Conservation (phyloP, 1,140 invertebrate species). For the Zaprionus tsacasi region DNA sequence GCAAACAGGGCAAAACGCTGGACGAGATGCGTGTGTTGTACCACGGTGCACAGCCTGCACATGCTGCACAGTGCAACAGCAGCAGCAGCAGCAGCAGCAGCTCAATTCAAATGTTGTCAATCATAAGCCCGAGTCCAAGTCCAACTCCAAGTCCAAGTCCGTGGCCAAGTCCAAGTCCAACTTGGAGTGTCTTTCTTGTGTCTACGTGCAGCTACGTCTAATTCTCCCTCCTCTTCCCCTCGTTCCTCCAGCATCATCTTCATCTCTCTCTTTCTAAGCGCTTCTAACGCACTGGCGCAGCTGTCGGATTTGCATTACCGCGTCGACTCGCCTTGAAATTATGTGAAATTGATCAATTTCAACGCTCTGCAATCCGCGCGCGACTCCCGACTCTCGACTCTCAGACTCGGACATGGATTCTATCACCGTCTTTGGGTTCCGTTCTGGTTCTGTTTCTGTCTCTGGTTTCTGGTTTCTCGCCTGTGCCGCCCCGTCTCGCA, state of each 20-base stretch:
- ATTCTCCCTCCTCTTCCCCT: background rate
- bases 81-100: slow-evolving; percentile 3
- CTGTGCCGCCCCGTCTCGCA: slow-evolving; percentile 5
- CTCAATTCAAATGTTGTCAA: slow-evolving; percentile 76
- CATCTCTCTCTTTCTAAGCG: slow-evolving; percentile 49
- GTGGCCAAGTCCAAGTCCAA: background rate
- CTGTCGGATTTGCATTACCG: slow-evolving; percentile 82
- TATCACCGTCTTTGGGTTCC: background rate
- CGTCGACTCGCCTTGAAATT: slow-evolving; percentile 80
- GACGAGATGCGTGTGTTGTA: slow-evolving; percentile 24
- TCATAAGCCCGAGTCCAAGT: slow-evolving; percentile 56
- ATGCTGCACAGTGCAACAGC: background rate
- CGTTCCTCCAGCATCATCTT: slow-evolving; percentile 10
- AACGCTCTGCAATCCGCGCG: slow-evolving; percentile 55
- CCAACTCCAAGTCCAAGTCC: background rate
- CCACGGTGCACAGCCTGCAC: slow-evolving; percentile 8
- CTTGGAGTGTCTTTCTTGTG: background rate
- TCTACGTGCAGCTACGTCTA: slow-evolving; percentile 3
- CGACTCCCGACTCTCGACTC: background rate
- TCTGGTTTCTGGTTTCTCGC: slow-evolving; percentile 5
- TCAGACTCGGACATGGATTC: slow-evolving; percentile 9
- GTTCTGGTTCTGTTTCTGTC: slow-evolving; percentile 4
- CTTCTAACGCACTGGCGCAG: slow-evolving; percentile 76
- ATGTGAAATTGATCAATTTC: slow-evolving; percentile 83
- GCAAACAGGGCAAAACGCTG: slow-evolving; percentile 4